A percentile compares a stretch with the other conserved stretches of the same genome.
Conservation (phyloP, 2,113 vertebrate genomes). For the Leptocoma aspasia region DNA sequence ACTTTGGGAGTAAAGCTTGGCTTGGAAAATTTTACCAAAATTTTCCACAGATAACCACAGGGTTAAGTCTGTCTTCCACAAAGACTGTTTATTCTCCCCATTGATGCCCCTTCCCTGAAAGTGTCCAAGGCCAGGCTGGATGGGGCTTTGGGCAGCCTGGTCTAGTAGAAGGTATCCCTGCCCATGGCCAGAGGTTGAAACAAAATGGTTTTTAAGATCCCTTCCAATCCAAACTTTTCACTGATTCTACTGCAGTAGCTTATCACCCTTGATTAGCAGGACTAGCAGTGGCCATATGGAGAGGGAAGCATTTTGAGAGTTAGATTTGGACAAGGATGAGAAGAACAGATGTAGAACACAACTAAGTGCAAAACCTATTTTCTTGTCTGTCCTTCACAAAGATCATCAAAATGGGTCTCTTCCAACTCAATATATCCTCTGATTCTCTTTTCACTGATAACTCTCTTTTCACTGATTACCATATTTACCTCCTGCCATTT, state of each 20-base stretch:
- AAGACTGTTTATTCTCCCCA: rapidly evolving
- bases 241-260: background rate
- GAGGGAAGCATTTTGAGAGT: background rate
- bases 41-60: no score
- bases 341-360: rapidly evolving
- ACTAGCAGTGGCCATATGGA: background rate
- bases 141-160: background rate
- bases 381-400: background rate
- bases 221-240: background rate
- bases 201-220: background rate
- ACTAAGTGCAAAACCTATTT: background rate
- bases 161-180: no score
- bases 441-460: no score
- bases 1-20: background rate
- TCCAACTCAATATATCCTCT: background rate
- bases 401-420: background rate
- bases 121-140: background rate
- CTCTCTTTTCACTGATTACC: background rate
- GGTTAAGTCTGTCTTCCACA: background rate
- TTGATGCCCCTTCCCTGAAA: background rate
- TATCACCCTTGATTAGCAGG: background rate
- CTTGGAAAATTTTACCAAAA: background rate
- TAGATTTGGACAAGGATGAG: background rate
- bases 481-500: background rate
- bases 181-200: background rate